Evolutionary conservation across 2,888 invertebrate genomes (phyloP), one percentile per base, ranked within the genome.

Genomic region (Emmelina monodactyla): DNA sequence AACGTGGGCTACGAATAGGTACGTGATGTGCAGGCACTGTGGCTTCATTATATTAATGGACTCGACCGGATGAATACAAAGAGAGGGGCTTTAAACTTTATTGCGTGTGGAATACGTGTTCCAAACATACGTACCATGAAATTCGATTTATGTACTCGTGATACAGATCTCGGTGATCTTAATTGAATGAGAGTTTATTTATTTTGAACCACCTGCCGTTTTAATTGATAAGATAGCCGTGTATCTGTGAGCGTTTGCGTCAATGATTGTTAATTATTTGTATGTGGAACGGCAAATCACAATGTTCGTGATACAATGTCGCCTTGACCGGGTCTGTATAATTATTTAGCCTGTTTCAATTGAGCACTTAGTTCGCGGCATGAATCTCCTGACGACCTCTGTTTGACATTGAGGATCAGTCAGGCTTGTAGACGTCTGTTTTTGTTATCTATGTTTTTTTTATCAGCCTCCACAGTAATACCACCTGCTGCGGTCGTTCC

Each of bases 401-500:
- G 64, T 62, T 67, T 70, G 78, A 75, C 76, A 72, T 79, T 76
- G 72, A 41, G 42, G 42, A 40, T 46, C 40, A 49, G 39, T 46
- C 46, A 51, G 46, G 51, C 54, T 55, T 57, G 53, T 42, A 47
- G 48, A 53, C 50, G 52, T 48, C 50, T 54, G 62, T 73, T 75
- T 75, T 76, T 76, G 69, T 58, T 50, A 49, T 47, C 46, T 54
- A 60, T 55, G 59, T 65, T 63, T 65, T 65, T 67, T 66, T 60
- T 62, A 62, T 62, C 62, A 62, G 63, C 61, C 61, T 64, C 60
- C 16, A 30, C 65, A 67, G 69, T 61, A 64, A 52, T 65, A 65
- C 71, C 78, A 78, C 78, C 78, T 79, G 78, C 76, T 67, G 60
- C 66, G 75, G 70, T 76, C 72, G 73, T 73, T 73, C 66, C 69